Evolutionary conservation across 2,113 vertebrate species (phyloP).

Genomic region (Gila orcuttii): DNA sequence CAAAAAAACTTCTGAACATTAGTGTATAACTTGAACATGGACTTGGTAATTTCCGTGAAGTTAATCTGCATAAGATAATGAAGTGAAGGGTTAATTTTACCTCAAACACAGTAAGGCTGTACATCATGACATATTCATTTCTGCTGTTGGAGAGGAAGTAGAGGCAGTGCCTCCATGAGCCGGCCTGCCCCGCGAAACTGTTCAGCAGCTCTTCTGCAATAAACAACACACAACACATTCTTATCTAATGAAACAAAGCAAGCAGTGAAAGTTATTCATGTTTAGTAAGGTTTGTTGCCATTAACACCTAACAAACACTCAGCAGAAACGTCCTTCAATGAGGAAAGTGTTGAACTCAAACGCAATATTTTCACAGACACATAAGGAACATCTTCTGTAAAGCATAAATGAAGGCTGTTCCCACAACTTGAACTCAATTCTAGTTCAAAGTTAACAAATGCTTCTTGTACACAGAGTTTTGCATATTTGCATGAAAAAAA

Average conservation of each 20-base stretch:
- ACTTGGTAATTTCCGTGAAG: background rate
- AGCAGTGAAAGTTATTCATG: background rate
- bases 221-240: background rate
- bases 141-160: conserved; percentile 96
- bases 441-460: background rate
- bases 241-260: background rate
- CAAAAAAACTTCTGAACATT: background rate
- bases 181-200: conserved; percentile 98
- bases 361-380: background rate
- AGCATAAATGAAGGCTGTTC: background rate
- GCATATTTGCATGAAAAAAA: conserved; percentile 13
- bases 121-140: conserved; percentile 99
- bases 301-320: background rate
- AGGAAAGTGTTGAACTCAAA: background rate
- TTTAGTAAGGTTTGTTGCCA: background rate
- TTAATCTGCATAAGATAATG: background rate
- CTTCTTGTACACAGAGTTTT: background rate
- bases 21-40: background rate
- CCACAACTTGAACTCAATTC: background rate
- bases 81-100: conserved; percentile 66
- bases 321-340: background rate
- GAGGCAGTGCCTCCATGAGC: conserved; percentile 96
- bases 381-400: background rate
- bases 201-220: conserved; percentile 94
- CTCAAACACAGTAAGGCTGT: conserved; percentile 98